Conservation (phyloP, 1,140 invertebrate species). For the Halyomorpha halys region DNA sequence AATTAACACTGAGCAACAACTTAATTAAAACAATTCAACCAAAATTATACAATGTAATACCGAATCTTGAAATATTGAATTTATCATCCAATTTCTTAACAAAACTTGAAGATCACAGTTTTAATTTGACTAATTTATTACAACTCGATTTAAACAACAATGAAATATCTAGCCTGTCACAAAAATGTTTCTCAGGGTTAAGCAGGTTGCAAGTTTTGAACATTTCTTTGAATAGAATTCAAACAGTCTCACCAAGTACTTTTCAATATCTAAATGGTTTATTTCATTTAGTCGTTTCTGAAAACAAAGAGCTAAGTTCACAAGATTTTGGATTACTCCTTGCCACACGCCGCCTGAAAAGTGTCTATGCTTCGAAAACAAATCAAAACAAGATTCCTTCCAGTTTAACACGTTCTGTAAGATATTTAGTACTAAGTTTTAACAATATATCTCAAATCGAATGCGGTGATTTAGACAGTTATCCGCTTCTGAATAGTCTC, state of each 20-base stretch:
- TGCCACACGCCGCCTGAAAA: conserved; percentile 49
- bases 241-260: conserved; percentile 39
- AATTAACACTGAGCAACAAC: conserved; percentile 21
- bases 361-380: conserved; percentile 70
- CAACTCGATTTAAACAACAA: conserved; percentile 54
- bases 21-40: conserved; percentile 8
- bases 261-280: conserved; percentile 44
- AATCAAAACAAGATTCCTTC: conserved; percentile 68
- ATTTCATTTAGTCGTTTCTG: conserved; percentile 51
- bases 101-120: conserved; percentile 40
- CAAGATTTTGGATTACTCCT: conserved; percentile 31
- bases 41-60: conserved; percentile 2
- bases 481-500: conserved; percentile 67
- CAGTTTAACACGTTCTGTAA: conserved; percentile 70
- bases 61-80: conserved; percentile 32
- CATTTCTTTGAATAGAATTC: conserved; percentile 37
- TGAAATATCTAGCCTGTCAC: conserved; percentile 46
- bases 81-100: conserved; percentile 42
- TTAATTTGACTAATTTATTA: conserved; percentile 39
- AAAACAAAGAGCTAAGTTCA: conserved; percentile 29
- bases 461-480: conserved; percentile 80
- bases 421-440: conserved; percentile 62
- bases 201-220: conserved; percentile 49
- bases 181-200: conserved; percentile 45
- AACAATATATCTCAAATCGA: conserved; percentile 63